phyloP scores from a whole-genome alignment of 2,113 vertebrate species.

The Bothrops jararaca region DNA sequence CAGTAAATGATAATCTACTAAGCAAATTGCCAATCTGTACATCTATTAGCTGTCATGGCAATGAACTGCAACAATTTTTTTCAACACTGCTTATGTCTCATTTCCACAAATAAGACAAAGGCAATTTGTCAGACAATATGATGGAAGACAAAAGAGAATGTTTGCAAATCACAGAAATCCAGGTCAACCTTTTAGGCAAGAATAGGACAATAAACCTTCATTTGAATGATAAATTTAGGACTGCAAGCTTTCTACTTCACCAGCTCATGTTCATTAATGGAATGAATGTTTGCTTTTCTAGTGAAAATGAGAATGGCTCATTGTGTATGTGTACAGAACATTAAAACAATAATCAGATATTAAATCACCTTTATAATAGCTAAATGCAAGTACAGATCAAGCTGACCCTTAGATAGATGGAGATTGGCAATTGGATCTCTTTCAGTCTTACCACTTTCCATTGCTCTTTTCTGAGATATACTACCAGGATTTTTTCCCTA shows the following conservation, averaged over 20 bases:
- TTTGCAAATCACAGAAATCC: constrained; percentile 4
- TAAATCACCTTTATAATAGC: not conserved
- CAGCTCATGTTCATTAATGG: not conserved
- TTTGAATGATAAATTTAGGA: not conserved
- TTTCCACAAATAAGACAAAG: constrained; percentile 50
- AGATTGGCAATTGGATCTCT: not conserved
- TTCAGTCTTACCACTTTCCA: not conserved
- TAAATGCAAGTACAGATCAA: not conserved
- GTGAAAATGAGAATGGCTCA: not conserved
- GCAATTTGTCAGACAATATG: constrained; percentile 41
- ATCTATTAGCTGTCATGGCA: constrained; percentile 58
- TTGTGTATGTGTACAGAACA: not conserved
- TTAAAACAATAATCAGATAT: not conserved
- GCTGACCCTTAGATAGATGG: not conserved
- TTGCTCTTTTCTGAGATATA: not conserved
- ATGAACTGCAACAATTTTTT: constrained; percentile 49
- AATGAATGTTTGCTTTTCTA: not conserved
- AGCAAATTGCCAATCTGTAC: constrained; percentile 57
- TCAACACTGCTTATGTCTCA: constrained; percentile 45
- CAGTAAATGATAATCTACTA: constrained; percentile 63
- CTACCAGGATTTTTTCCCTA: not conserved
- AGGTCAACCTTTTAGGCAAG: constrained; percentile 32
- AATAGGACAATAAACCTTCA: not conserved
- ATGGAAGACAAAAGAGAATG: constrained; percentile 18
- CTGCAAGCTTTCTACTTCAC: not conserved